Conservation (phyloP, 2,797 vertebrate genomes). For the Gymnopithys bicolor region DNA sequence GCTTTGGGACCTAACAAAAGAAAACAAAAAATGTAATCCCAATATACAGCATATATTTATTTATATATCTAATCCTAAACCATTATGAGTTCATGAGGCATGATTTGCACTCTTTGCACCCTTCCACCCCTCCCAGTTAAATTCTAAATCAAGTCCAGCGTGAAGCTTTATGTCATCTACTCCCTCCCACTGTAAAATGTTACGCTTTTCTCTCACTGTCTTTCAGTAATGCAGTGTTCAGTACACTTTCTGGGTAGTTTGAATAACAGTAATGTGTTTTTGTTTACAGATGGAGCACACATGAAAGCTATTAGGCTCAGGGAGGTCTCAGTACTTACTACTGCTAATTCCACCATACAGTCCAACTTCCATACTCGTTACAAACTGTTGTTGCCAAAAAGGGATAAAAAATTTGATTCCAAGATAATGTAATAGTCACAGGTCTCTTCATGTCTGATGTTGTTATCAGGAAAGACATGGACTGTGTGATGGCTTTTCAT, state of each 20-base stretch:
- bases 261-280: neutral
- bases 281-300: neutral
- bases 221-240: neutral
- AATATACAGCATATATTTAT: neutral
- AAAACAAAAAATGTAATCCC: neutral
- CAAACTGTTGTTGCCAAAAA: neutral
- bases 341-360: neutral
- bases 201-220: neutral
- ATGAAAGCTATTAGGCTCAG: neutral
- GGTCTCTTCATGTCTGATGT: neutral
- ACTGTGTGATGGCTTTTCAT: neutral
- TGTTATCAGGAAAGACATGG: neutral
- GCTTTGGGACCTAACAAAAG: neutral
- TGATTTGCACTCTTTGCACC: neutral
- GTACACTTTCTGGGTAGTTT: neutral
- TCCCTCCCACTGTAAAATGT: neutral
- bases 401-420: neutral
- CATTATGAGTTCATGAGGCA: neutral
- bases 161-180: neutral
- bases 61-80: neutral
- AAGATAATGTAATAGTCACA: neutral
- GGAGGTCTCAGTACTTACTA: neutral
- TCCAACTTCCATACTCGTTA: neutral
- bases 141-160: neutral
- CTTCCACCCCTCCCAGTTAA: neutral